Percentiles rank a stretch among this genome's conserved stretches.
phyloP scores from a whole-genome alignment of 2,888 invertebrate species.

The Portevinia maculata region DNA sequence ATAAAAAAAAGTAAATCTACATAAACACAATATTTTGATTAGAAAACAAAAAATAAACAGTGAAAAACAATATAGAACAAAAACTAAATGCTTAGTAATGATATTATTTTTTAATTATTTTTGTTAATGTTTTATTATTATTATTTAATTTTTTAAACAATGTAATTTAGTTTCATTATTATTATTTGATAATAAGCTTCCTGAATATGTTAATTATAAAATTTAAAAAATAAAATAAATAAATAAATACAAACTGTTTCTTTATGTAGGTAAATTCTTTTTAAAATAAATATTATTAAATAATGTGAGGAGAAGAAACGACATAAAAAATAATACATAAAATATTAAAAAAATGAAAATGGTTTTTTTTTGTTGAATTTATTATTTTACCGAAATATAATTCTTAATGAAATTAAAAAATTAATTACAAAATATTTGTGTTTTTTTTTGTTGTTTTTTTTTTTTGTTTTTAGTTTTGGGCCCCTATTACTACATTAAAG shows the following conservation, averaged over 20 bases:
- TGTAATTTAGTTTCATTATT: conserved; percentile 72
- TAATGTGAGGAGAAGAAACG: conserved; percentile 53
- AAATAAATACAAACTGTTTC: conserved; percentile 56
- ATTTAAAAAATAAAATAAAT: too few species aligned
- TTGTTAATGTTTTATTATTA: conserved; percentile 73
- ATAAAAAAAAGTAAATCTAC: conserved; percentile 23
- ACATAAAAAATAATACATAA: conserved; percentile 54
- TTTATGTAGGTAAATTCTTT: conserved; percentile 68
- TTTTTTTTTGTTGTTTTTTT: conserved; percentile 22
- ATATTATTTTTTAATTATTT: conserved; percentile 72
- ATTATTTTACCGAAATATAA: conserved; percentile 35
- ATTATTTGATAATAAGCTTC: conserved; percentile 68
- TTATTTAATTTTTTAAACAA: conserved; percentile 72
- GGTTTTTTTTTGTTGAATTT: conserved; percentile 49
- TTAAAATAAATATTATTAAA: conserved; percentile 54
- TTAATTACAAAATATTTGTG: conserved; percentile 1
- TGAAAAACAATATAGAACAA: conserved; percentile 40
- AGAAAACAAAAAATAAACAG: conserved; percentile 47
- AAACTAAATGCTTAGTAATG: conserved; percentile 72
- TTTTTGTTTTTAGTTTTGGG: conserved; percentile 1
- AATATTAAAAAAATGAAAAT: conserved; percentile 32
- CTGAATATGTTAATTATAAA: conserved; percentile 70
- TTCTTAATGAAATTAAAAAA: conserved; percentile 33
- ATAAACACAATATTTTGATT: conserved; percentile 36
- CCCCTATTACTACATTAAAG: conserved; percentile 2